A percentile compares a stretch with the other conserved stretches of the same genome.
Evolutionary conservation across 2,113 vertebrate species (phyloP).

Genomic region (Petroica traversi): DNA sequence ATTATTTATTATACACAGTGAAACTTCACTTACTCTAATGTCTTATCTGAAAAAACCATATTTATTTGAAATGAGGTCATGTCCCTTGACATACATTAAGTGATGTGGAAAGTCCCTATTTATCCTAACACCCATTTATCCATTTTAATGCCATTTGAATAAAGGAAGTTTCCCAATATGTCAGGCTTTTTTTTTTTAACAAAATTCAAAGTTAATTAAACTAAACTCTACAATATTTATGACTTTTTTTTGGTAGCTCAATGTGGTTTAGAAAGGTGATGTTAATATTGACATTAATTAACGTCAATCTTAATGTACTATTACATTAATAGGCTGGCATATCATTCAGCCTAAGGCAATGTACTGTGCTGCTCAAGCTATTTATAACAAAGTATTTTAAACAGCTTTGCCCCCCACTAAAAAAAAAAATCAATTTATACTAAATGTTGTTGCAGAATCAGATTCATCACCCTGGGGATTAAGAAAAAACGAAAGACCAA

Average conservation of each 20-base stretch:
- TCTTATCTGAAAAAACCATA: neutral
- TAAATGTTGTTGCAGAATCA: conserved; percentile 76
- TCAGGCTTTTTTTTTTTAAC: neutral
- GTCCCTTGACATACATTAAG: conserved; percentile 28
- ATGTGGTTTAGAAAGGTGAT: conserved; percentile 59
- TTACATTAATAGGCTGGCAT: conserved; percentile 63
- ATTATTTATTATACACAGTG: conserved; percentile 16
- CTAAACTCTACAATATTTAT: conserved; percentile 55
- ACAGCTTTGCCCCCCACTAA: conserved; percentile 39
- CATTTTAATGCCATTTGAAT: conserved; percentile 12
- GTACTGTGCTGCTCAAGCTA: conserved; percentile 62
- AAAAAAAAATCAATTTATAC: conserved; percentile 65
- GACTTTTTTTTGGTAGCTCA: conserved; percentile 23
- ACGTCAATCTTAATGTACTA: conserved; percentile 68
- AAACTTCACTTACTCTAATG: conserved; percentile 10
- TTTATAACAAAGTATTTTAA: conserved; percentile 71
- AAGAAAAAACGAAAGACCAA: conserved; percentile 77
- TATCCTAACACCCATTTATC: neutral
- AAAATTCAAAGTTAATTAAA: conserved; percentile 62
- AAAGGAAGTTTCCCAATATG: neutral
- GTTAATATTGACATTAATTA: conserved; percentile 72
- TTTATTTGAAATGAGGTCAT: conserved; percentile 41
- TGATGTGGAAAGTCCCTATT: conserved; percentile 2
- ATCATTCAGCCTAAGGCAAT: conserved; percentile 57
- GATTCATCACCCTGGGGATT: conserved; percentile 76